Conservation (phyloP, 2,888 invertebrate species). For the Tanytarsus gracilentus region DNA sequence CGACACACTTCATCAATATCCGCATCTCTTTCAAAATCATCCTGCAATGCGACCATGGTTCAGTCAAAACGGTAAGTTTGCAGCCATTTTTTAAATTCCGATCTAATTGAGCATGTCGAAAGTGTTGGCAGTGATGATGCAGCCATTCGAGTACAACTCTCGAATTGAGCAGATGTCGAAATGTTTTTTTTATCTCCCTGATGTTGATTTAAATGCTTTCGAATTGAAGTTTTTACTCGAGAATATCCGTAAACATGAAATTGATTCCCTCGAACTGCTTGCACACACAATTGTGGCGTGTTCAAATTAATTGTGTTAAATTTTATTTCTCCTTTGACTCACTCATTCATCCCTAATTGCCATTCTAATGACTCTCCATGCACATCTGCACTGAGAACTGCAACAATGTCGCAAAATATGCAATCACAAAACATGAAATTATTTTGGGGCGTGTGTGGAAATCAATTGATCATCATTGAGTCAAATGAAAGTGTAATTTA, state of each 20-base stretch:
- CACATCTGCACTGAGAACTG: too few species aligned
- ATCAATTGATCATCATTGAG: not conserved
- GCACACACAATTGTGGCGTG: too few species aligned
- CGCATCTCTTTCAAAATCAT: not conserved
- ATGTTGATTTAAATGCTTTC: constrained; percentile 12
- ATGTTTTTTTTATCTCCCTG: not conserved
- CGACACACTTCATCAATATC: constrained; percentile 22
- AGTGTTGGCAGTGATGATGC: constrained; percentile 6
- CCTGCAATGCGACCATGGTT: not conserved
- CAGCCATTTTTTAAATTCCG: not conserved
- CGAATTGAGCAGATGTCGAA: too few species aligned
- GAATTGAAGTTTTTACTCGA: not conserved
- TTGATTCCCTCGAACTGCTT: too few species aligned
- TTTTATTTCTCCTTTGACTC: not conserved
- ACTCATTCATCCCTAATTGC: too few species aligned
- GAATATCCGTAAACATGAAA: constrained; percentile 2
- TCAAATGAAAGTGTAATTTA: constrained; percentile 16
- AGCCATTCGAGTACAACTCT: not conserved
- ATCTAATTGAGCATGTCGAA: constrained; percentile 4
- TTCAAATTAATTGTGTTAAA: too few species aligned
- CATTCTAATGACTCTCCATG: too few species aligned
- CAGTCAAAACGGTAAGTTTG: constrained; percentile 7
- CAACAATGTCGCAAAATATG: too few species aligned
- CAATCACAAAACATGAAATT: too few species aligned
- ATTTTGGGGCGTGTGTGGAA: constrained; percentile 6